Evolutionary conservation across 1,140 invertebrate genomes (phyloP), one percentile per base, ranked within the genome.

Genomic region (Sycophila sp.): DNA sequence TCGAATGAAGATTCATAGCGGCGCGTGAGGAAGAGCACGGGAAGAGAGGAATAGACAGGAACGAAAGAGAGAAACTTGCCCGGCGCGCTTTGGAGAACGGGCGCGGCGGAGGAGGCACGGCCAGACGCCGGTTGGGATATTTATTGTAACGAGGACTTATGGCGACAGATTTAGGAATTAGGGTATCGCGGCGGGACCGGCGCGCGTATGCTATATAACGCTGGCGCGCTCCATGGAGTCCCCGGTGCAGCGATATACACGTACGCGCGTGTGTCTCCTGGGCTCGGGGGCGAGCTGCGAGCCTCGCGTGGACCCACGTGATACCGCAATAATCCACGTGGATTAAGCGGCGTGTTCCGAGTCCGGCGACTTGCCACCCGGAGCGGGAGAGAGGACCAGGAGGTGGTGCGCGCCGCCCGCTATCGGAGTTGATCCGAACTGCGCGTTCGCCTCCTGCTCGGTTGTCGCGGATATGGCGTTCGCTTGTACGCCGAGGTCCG

Each of bases 81-180:
- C 22, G n/a, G 22, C 45, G 5, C 49, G 13, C 26, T 15, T 13
- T 26, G 38, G 28, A 22, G 62, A 19, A 32, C 38, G 15, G 13
- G 49, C 15, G 32, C 0, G 34, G n/a, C 38, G 45, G 73, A 69
- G 71, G 63, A 74, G 72, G 71, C 53, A 78, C n/a, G n/a, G 78
- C 78, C 79, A 84, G 78, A 84, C 81, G 73, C 75, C 76, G 75
- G 71, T 73, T 76, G 75, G 82, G 83, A 82, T 86, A 86, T 85
- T 85, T 86, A 86, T 86, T 80, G 83, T 86, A 86, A 86, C 84
- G 79, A 85, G 83, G 83, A 86, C 84, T 85, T 86, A 86, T 86
- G 85, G 85, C 84, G 85, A 86, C 85, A 86, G 84, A 86, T 86
- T 86, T 86, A 85, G 84, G 85, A 86, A 86, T 86, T 86, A 86